Percentiles rank a stretch among this genome's conserved stretches.
Evolutionary conservation across 1,140 invertebrate genomes (phyloP).

Genomic region (Tachypleus tridentatus): DNA sequence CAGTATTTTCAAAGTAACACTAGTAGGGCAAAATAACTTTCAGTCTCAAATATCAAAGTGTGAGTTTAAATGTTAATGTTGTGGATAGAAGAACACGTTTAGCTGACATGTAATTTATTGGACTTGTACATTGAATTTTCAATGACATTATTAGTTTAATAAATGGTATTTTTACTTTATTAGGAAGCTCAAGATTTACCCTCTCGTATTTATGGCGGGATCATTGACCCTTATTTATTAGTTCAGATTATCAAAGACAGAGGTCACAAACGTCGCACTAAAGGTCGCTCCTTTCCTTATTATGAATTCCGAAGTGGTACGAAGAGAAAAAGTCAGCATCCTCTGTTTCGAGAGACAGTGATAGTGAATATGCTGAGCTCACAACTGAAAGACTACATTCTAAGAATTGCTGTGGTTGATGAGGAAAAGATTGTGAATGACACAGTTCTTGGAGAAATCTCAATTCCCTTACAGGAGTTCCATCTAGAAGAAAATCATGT

Average conservation of each 20-base stretch:
- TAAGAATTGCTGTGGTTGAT: conserved; percentile 24
- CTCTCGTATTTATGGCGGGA: conserved; percentile 20
- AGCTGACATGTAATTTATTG: too few species aligned
- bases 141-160: too few species aligned
- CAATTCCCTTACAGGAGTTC: conserved; percentile 15
- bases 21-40: too few species aligned
- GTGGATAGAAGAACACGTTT: too few species aligned
- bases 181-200: conserved; percentile 23
- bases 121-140: too few species aligned
- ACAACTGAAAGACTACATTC: conserved; percentile 21
- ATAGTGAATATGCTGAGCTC: conserved; percentile 20
- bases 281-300: conserved; percentile 3
- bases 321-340: conserved; percentile 21
- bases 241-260: conserved; percentile 16
- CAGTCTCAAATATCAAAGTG: too few species aligned
- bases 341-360: conserved; percentile 25
- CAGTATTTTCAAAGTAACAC: too few species aligned
- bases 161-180: neutral
- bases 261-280: conserved; percentile 15
- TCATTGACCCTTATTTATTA: conserved; percentile 20
- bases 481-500: conserved; percentile 4
- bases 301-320: conserved; percentile 23
- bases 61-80: too few species aligned
- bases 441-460: conserved; percentile 24
- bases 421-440: conserved; percentile 28